Base-by-base conservation (phyloP, 2,888 invertebrate species). In the Microplitis manilae region DNA sequence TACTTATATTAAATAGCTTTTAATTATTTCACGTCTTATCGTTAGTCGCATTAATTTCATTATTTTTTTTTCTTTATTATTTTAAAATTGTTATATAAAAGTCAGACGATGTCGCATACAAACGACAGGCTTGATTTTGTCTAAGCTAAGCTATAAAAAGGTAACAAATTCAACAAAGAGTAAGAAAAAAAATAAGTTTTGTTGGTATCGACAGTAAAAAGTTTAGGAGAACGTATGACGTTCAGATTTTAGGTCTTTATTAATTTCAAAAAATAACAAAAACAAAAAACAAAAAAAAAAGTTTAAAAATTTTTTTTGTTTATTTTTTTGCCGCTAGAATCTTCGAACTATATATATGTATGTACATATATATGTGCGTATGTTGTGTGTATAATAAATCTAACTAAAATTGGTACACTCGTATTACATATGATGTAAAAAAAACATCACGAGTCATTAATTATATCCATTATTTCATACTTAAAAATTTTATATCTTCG, bases 161-260 rank as follows among this genome's bases (percentile, higher is more conserved):
- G 86, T 87, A 88, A 89, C 87, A 89, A 89, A 89, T 88, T 86
- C 88, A 87, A 86, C 87, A 85, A 87, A 84, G 85, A 87, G 84
- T 87, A 86, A 83, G 87, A 86, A 87, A 88, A 84, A 86, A 86
- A 89, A 89, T 86, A 83, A 83, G 84, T 79, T 80, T 78, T 84
- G 81, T 86, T 85, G 84, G 84, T 85, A 85, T 85, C 84, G 86
- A 86, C 85, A 85, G 84, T 87, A 86, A 87, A 87, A 87, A 86
- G 84, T 86, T 80, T 84, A 86, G 84, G 84, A 87, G 85, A 86
- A 86, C 84, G 84, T 85, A 85, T 83, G 84, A 86, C 87, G 86
- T 84, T 87, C 86, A 85, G 83, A 86, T 85, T 61, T 87, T 87
- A 88, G 87, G 87, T 89, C 88, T 87, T 84, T 87, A 83, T 84